Conservation (phyloP, 2,888 invertebrate genomes). For the Lasioglossum zephyrum region DNA sequence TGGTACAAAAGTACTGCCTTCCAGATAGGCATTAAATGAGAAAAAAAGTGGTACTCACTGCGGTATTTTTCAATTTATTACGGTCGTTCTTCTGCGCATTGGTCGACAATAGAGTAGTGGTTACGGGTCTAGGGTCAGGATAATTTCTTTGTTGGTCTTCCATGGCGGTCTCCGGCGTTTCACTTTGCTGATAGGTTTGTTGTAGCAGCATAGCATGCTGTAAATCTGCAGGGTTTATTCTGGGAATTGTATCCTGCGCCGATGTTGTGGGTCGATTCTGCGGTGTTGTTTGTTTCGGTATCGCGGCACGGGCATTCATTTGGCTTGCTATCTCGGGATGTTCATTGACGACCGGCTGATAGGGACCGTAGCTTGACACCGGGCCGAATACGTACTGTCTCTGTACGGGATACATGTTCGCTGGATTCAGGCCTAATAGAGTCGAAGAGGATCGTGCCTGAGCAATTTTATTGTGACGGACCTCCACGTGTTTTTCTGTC, state of each 20-base stretch:
- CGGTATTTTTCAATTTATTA: background rate
- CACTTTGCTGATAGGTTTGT: background rate
- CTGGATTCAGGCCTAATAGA: conserved; percentile 48
- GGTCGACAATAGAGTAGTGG: background rate
- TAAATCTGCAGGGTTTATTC: background rate
- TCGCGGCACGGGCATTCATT: background rate
- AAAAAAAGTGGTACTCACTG: conserved; percentile 12
- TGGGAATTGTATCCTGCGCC: fast-evolving
- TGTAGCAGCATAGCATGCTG: background rate
- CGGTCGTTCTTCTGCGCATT: too few species aligned
- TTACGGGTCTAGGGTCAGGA: conserved; percentile 37
- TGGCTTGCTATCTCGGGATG: background rate
- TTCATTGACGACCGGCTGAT: background rate
- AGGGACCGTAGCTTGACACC: background rate
- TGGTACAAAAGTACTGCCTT: background rate
- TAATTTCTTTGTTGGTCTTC: conserved; percentile 10
- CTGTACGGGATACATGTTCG: conserved; percentile 35
- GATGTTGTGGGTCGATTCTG: background rate
- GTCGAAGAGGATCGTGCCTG: background rate
- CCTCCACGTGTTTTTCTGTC: conserved; percentile 50
- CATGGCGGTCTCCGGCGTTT: background rate
- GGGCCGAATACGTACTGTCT: background rate
- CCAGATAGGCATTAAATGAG: background rate
- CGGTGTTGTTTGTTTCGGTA: background rate
- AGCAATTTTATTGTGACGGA: conserved; percentile 30